Evolutionary conservation across 2,113 vertebrate genomes (phyloP).

Genomic region (Cariama cristata): DNA sequence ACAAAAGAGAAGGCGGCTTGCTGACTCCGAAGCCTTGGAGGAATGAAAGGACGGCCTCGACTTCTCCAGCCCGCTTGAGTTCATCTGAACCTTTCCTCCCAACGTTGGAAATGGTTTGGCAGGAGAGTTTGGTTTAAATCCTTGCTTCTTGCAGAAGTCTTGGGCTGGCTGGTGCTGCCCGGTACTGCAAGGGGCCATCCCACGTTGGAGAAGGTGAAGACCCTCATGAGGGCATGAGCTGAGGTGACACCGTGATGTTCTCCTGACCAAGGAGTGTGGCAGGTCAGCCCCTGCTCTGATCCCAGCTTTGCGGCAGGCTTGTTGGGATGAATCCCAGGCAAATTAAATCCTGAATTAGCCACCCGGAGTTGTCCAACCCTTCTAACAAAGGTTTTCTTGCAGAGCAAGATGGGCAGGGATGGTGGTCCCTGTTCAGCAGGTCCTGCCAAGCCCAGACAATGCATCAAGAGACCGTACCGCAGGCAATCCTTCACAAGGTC

Average conservation of each 20-base stretch:
- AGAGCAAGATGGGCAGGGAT: background rate
- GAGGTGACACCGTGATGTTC: fast-evolving
- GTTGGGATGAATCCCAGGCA: background rate
- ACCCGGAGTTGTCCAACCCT: background rate
- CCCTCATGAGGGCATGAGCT: background rate
- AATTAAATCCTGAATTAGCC: background rate
- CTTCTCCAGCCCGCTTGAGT: background rate
- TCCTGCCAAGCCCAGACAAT: fast-evolving
- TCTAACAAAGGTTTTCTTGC: background rate
- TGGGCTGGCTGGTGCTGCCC: background rate
- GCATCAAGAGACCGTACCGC: background rate
- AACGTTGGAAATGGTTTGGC: background rate
- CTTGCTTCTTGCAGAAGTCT: background rate
- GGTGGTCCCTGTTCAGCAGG: background rate
- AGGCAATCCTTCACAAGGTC: background rate
- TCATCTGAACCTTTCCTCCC: background rate
- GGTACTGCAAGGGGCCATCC: background rate
- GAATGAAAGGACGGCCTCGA: background rate
- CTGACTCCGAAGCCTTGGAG: background rate
- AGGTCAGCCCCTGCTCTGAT: background rate
- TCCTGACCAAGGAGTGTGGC: fast-evolving
- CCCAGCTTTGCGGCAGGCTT: background rate
- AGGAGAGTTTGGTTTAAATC: background rate
- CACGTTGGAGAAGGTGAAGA: too few relatives aligned
- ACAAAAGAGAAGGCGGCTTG: slow-evolving; percentile 38